phyloP scores from a whole-genome alignment of 2,888 invertebrate species.

The Phasia obesa region DNA sequence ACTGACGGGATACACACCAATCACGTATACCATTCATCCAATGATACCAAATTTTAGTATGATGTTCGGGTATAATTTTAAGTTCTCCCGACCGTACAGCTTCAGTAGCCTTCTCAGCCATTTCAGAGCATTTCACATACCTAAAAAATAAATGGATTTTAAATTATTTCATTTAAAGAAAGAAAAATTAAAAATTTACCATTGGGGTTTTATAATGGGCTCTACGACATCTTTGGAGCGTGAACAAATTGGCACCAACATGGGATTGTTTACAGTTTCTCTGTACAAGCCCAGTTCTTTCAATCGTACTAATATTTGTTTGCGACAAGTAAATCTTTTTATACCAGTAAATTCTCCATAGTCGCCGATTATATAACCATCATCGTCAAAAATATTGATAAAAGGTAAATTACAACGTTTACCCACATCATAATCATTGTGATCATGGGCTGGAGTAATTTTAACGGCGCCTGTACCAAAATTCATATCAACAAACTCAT shows the following conservation, averaged over 20 bases:
- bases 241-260: conserved; percentile 98
- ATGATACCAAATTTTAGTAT: conserved; percentile 95
- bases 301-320: conserved; percentile 89
- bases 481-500: conserved; percentile 95
- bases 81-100: conserved; percentile 91
- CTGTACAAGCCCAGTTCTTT: conserved; percentile 88
- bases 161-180: neutral
- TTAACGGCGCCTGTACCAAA: conserved; percentile 99
- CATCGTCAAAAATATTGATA: conserved; percentile 94
- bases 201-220: conserved; percentile 97
- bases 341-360: conserved; percentile 92
- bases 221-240: conserved; percentile 99
- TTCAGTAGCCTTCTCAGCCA: conserved; percentile 93
- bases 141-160: conserved; percentile 77
- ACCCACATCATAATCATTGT: conserved; percentile 97
- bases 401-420: conserved; percentile 93
- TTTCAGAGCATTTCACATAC: conserved; percentile 93
- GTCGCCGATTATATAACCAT: conserved; percentile 91
- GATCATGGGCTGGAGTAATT: conserved; percentile 99
- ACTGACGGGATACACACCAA: conserved; percentile 99
- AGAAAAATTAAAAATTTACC: conserved; percentile 84
- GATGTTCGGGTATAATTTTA: conserved; percentile 94
- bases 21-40: conserved; percentile 99
- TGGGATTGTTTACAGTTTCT: conserved; percentile 93
- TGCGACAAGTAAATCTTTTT: conserved; percentile 95